A percentile compares a stretch with the other conserved stretches of the same genome.
phyloP scores from a whole-genome alignment of 2,113 vertebrate species.

The Paralichthys olivaceus region DNA sequence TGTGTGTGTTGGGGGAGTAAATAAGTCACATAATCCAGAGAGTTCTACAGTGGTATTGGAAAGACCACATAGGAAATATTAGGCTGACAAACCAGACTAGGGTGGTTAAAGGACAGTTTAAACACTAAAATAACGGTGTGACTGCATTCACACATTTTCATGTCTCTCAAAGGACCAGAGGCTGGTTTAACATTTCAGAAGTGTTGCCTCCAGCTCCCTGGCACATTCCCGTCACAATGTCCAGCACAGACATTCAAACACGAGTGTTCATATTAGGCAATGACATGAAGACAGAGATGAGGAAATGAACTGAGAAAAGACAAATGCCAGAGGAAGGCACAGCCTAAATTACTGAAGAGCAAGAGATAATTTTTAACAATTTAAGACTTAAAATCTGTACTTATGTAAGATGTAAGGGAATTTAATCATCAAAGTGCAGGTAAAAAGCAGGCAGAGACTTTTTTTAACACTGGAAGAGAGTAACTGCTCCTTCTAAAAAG shows the following conservation, averaged over 20 bases:
- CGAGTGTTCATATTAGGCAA: neutral
- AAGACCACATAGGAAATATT: no score
- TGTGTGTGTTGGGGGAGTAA: no score
- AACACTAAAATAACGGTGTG: no score
- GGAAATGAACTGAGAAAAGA: neutral
- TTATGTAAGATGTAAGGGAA: conserved; percentile 28
- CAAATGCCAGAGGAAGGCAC: neutral
- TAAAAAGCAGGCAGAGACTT: conserved; percentile 6
- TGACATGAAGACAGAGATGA: neutral
- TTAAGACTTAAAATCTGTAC: neutral
- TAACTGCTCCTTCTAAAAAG: neutral
- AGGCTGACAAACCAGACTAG: no score
- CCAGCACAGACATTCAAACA: neutral
- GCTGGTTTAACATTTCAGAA: neutral
- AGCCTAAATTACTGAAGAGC: neutral
- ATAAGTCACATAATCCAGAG: no score
- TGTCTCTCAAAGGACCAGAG: no score
- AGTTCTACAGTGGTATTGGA: no score
- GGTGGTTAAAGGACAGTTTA: no score
- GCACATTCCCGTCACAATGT: neutral
- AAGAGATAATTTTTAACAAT: conserved; percentile 1
- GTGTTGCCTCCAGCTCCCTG: neutral
- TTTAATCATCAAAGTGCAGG: conserved; percentile 37
- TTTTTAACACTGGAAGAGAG: conserved; percentile 16
- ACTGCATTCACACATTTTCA: neutral